These are phyloP conservation scores for Hyphantria cunea DNA, from an alignment of 1,140 invertebrate species.

Conservation along the genomic window DNA sequence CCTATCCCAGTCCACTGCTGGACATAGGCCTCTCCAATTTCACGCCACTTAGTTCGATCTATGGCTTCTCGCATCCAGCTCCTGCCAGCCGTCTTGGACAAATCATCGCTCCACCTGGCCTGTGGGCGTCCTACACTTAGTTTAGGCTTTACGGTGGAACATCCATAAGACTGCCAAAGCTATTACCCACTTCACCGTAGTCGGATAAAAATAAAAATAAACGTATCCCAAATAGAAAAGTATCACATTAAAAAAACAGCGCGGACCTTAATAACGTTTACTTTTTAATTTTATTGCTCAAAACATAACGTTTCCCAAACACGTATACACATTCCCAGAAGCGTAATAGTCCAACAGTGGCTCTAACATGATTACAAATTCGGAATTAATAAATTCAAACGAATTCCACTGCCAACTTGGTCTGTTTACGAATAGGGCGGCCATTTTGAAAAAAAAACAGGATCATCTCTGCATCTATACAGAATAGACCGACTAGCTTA, in stretches of 20 bases:
- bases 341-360: not conserved
- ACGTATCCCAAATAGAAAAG: not conserved
- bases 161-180: too few species aligned
- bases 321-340: slow-evolving; percentile 1
- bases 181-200: too few species aligned
- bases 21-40: too few species aligned
- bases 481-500: too few species aligned
- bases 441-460: not conserved
- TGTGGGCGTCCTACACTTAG: too few species aligned
- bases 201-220: not conserved
- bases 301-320: not conserved
- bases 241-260: slow-evolving; percentile 1
- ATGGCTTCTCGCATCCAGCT: too few species aligned
- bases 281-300: slow-evolving; percentile 1
- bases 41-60: too few species aligned
- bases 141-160: too few species aligned
- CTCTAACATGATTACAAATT: slow-evolving; percentile 2
- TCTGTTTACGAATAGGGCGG: not conserved
- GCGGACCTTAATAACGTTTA: not conserved
- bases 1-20: too few species aligned
- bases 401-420: not conserved
- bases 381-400: slow-evolving; percentile 1
- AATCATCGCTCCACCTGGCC: too few species aligned
- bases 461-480: not conserved
- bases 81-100: too few species aligned